phyloP scores from a whole-genome alignment of 2,113 vertebrate species.

The Phalacrocorax pelagicus region DNA sequence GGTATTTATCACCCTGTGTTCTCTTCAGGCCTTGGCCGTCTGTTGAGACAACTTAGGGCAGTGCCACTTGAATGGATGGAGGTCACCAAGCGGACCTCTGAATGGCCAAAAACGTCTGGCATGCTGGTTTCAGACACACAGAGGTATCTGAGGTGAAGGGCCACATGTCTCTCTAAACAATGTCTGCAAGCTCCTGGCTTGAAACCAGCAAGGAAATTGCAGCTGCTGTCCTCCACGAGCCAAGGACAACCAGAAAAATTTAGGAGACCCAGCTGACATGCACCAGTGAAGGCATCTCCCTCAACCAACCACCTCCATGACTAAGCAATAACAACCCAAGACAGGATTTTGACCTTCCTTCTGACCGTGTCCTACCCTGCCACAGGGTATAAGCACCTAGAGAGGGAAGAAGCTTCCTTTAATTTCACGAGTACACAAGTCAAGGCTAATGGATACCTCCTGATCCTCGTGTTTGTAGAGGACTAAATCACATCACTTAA shows the following conservation, averaged over 20 bases:
- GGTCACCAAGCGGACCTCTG: background rate
- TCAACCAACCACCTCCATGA: background rate
- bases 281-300: background rate
- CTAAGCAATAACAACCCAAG: background rate
- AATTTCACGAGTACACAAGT: background rate
- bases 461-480: background rate
- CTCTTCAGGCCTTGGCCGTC: background rate
- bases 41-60: background rate
- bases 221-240: background rate
- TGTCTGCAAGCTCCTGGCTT: background rate
- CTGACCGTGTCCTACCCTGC: background rate
- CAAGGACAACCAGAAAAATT: constrained; percentile 26
- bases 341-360: background rate
- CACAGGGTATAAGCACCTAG: background rate
- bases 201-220: constrained; percentile 18
- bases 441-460: background rate
- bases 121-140: background rate
- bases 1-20: background rate
- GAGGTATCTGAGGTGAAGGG: background rate
- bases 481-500: background rate
- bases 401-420: background rate
- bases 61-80: background rate
- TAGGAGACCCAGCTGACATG: background rate
- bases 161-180: background rate
- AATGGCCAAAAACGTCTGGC: background rate